These are phyloP conservation scores for Lacanobia oleracea DNA, from an alignment of 2,888 invertebrate genomes.

Conservation along the genomic window DNA sequence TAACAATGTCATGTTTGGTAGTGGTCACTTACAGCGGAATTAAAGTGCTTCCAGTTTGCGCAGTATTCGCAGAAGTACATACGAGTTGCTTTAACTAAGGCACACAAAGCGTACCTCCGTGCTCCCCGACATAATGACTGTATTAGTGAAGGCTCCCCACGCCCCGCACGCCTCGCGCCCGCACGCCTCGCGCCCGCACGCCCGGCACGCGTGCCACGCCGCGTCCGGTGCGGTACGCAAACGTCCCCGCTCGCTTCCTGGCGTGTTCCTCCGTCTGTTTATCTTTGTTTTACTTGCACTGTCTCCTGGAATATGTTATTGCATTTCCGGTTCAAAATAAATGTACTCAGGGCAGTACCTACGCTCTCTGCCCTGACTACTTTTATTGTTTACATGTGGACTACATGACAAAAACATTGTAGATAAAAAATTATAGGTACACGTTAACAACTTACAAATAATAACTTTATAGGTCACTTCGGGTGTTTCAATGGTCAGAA, in stretches of 20 bases:
- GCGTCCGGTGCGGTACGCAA: constrained; percentile 3
- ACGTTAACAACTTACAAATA: too few relatives aligned
- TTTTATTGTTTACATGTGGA: too few relatives aligned
- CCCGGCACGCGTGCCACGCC: constrained; percentile 16
- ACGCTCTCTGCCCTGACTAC: too few relatives aligned
- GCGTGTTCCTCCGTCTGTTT: neutral
- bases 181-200: neutral
- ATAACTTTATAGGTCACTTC: too few relatives aligned
- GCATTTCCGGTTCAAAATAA: neutral
- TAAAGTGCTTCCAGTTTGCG: neutral
- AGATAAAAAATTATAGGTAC: too few relatives aligned
- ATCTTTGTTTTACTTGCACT: constrained; percentile 2
- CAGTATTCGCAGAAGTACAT: neutral
- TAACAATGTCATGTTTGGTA: neutral
- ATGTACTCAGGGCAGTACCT: neutral
- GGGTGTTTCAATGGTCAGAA: too few relatives aligned
- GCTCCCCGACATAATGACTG: neutral
- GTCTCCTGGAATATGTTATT: neutral
- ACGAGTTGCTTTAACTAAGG: neutral
- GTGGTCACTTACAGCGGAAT: neutral
- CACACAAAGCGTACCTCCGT: neutral
- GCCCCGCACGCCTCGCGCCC: neutral
- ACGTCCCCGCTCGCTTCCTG: constrained; percentile 18
- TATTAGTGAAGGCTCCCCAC: neutral
- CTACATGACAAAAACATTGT: neutral